These are phyloP conservation scores for Coleophora deauratella DNA, from an alignment of 2,888 invertebrate species.

Conservation along the genomic window DNA sequence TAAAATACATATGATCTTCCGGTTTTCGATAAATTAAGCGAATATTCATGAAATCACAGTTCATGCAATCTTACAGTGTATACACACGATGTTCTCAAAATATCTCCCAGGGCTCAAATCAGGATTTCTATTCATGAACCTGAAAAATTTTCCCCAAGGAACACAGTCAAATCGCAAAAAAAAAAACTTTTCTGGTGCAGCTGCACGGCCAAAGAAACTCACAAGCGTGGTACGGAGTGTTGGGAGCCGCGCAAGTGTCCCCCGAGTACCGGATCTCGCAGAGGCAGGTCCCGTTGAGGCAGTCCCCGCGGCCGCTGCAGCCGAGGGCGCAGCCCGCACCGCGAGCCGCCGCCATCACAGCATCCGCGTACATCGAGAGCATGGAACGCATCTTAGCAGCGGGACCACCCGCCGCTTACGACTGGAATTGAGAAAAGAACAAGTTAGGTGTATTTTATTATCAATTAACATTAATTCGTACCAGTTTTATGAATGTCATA, in stretches of 20 bases:
- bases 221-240: constrained; percentile 84
- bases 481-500: no score
- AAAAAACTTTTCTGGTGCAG: no score
- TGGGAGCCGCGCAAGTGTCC: constrained; percentile 86
- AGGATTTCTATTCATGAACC: no score
- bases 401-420: constrained; percentile 43
- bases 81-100: no score
- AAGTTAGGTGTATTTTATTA: background rate
- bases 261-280: constrained; percentile 93
- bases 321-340: constrained; percentile 79
- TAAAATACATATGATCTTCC: no score
- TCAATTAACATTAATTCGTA: no score
- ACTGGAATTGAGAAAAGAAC: constrained; percentile 2
- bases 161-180: no score
- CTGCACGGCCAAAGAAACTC: constrained; percentile 16
- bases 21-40: no score
- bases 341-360: constrained; percentile 54
- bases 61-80: no score
- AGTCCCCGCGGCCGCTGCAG: constrained; percentile 93
- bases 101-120: no score
- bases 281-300: constrained; percentile 91
- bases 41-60: no score
- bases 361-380: constrained; percentile 65
- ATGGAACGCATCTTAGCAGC: constrained; percentile 60
- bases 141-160: no score